Evolutionary conservation across 2,888 invertebrate species (phyloP).

Genomic region (Oxystoma pomonae): DNA sequence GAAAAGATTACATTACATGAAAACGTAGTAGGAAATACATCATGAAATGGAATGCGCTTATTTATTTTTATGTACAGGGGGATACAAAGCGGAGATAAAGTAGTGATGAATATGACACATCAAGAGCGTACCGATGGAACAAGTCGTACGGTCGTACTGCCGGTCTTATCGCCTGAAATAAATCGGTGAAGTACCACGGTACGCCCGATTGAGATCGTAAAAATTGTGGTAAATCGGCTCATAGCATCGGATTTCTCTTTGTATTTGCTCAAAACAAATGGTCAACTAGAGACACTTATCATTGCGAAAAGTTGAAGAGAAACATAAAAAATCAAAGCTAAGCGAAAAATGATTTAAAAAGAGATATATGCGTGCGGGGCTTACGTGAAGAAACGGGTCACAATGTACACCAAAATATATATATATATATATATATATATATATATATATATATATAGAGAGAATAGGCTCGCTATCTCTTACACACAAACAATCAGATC

Average conservation of each 20-base stretch:
- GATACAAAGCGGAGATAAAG: constrained; percentile 7
- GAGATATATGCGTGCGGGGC: too few relatives aligned
- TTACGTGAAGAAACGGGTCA: too few relatives aligned
- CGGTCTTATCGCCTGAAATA: not conserved
- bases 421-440: too few relatives aligned
- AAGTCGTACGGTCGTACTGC: constrained; percentile 2
- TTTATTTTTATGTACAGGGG: constrained; percentile 4
- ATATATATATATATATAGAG: too few relatives aligned
- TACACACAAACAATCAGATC: too few relatives aligned
- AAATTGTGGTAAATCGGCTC: not conserved
- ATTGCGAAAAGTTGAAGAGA: not conserved
- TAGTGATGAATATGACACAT: constrained; percentile 16
- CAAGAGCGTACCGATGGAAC: constrained; percentile 13
- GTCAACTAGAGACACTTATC: not conserved
- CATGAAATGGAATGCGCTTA: not conserved
- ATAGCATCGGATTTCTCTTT: not conserved
- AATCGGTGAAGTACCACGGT: not conserved
- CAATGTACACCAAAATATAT: too few relatives aligned
- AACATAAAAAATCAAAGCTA: too few relatives aligned
- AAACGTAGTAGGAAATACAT: not conserved
- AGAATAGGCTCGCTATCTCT: too few relatives aligned
- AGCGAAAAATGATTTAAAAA: too few relatives aligned
- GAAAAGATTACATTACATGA: not conserved
- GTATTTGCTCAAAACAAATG: not conserved
- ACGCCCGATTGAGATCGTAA: not conserved